Base-by-base conservation (phyloP, 92 coral and sea anemone genomes). In the Phenganax stokvisi region DNA sequence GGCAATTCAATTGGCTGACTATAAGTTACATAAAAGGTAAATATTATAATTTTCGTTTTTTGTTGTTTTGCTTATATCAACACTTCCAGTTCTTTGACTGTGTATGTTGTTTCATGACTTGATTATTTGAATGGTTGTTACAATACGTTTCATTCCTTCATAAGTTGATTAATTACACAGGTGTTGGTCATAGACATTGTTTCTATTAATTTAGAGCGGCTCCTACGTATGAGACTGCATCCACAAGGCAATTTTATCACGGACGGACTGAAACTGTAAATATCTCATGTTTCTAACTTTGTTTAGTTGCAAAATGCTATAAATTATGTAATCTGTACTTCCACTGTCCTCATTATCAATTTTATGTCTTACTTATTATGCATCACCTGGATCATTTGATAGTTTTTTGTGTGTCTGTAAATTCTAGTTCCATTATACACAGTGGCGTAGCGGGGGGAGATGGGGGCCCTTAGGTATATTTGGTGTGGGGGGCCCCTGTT, bases 181-280 rank as follows among this genome's bases (percentile, higher is more conserved):
- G 20, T 37, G 13, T n/a, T 6, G 15, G 17, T 30, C 28, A 8
- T 54, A 12, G 29, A 78, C 54, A 13, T 54, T 44, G 56, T 54
- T 60, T 30, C 8, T 57, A 52, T 20, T 20, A 20, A 20, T 65
- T 27, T 79, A 94, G 98, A 71, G 89, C 92, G 9, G 92, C 90
- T 2, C 84, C 97, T 9, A 91, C 98, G 52, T 94, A 94, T 57
- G 98, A 94, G 57, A 84, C 97, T n/a, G 94, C 89, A 25, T 90
- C 89, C 57, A 91, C 97, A 8, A 87, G 98, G 20, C 90, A 83
- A 76, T 94, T 94, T 81, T 94, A 90, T 70, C 94, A 92, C 63
- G 98, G 98, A 30, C 88, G 98, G 51, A 94, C 98, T 20, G 98
- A 94, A 6, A 94, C 98, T 54, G 98, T 94, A 76, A 80, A 89